Evolutionary conservation across 2,888 invertebrate genomes (phyloP).

Genomic region (Stenotaenia linearis): DNA sequence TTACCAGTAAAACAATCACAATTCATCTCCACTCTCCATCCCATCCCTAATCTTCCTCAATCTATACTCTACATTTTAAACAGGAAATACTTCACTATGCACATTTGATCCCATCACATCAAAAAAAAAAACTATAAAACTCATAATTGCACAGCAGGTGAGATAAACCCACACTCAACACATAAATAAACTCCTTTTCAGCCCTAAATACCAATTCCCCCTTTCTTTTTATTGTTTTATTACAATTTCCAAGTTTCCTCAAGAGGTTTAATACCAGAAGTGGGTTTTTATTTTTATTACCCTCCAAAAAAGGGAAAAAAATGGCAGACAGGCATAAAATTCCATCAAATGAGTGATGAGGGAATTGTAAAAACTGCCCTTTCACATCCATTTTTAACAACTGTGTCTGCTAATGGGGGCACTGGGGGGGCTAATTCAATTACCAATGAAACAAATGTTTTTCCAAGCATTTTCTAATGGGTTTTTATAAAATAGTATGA

Average conservation of each 20-base stretch:
- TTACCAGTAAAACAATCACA: no score
- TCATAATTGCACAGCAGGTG: no score
- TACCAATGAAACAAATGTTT: background rate
- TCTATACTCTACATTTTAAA: no score
- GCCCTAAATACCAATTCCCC: background rate
- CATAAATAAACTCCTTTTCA: background rate
- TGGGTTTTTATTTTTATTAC: background rate
- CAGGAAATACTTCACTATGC: no score
- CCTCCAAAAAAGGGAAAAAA: background rate
- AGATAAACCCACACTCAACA: no score
- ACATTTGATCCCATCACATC: no score
- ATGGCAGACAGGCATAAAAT: background rate
- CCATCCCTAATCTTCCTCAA: no score
- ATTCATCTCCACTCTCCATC: no score
- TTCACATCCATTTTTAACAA: background rate
- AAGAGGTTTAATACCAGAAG: background rate
- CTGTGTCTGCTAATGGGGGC: background rate
- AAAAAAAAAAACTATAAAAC: no score
- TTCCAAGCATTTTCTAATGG: background rate
- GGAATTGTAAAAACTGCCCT: slow-evolving; percentile 11
- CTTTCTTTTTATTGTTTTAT: background rate
- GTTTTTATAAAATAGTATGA: background rate
- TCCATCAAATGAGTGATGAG: background rate
- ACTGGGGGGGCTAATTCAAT: background rate
- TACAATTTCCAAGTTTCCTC: background rate